Base-by-base conservation (phyloP, 2,888 invertebrate genomes). In the Mimachlamys varia region DNA sequence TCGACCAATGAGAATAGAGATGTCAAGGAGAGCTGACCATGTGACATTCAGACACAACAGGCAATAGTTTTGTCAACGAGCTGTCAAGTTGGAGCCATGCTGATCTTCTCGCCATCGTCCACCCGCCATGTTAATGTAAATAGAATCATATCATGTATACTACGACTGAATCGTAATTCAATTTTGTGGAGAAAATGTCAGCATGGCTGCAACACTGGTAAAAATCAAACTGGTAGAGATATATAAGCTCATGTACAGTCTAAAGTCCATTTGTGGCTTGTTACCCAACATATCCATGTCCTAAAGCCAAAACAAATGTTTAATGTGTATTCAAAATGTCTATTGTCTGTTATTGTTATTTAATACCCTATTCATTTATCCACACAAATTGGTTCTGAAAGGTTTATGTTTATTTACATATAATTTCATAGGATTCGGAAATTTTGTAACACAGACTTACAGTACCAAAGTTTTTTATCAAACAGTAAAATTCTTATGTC, bases 121-220 rank as follows among this genome's bases (percentile, higher is more conserved):
- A 33, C 33, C 7, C 19, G 22, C 58, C 58, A 76, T 76, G 33
- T 33, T 33, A 76, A 27, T 76, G 33, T 76, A 33, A 27, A 76
- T 76, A 76, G 13, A 4, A 58, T 58, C 58, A 76, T 76, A 76
- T 33, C 27, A 27, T 76, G 33, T 33, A 76, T 33, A 33, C 5
- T 62, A 22, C 44, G 44, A 44, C 7, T 44, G 44, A 44, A 44
- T 44, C 7, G 44, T 44, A 53, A 53, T 17, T 53, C 15, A 13
- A 10, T 13, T 13, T 76, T 76, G 76, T 76, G 33, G 76, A 33
- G 33, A 76, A 76, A 22, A 27, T 76, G 76, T 33, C 76, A 76
- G 27, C 76, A 76, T 76, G 76, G 76, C 76, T 76, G 33, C 33
- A 76, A 76, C 76, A 76, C 27, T 27, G 33, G 76, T 76, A 76